A percentile compares a stretch with the other conserved stretches of the same genome.
Conservation (phyloP, 2,113 vertebrate species). For the Anguilla japonica region DNA sequence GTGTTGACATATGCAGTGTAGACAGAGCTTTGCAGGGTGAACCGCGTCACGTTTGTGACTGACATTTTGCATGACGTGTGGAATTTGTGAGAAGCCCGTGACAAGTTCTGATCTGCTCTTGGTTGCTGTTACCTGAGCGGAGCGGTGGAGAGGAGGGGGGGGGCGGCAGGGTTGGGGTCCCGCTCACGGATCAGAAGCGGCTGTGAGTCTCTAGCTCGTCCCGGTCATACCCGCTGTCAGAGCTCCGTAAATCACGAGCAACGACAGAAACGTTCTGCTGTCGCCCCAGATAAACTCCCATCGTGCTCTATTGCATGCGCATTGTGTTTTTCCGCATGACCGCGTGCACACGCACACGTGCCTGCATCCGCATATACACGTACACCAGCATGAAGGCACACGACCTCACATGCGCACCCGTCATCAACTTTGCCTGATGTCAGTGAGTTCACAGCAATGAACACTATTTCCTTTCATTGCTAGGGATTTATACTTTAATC, state of each 20-base stretch:
- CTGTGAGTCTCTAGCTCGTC: slow-evolving; percentile 12
- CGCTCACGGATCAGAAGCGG: background rate
- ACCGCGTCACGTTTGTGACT: slow-evolving; percentile 15
- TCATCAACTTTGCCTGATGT: background rate
- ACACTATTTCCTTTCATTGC: background rate
- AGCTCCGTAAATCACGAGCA: slow-evolving; percentile 29
- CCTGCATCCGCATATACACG: background rate
- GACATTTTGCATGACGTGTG: slow-evolving; percentile 45
- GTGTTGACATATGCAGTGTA: too few species aligned
- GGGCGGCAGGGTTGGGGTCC: slow-evolving; percentile 10
- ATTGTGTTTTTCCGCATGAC: background rate
- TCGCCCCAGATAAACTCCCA: slow-evolving; percentile 27
- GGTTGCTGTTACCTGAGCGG: slow-evolving; percentile 28
- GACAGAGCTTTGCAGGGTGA: too few species aligned
- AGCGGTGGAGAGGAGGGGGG: background rate
- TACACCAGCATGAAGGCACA: background rate
- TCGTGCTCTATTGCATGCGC: background rate
- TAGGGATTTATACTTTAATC: background rate
- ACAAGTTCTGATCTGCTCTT: slow-evolving; percentile 33
- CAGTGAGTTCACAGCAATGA: background rate
- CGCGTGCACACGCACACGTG: background rate
- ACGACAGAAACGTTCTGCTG: slow-evolving; percentile 20
- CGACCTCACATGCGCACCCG: background rate
- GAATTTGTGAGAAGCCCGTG: slow-evolving; percentile 36
- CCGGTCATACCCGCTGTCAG: slow-evolving; percentile 24